Conservation (phyloP, 2,888 invertebrate genomes). For the Rhaphigaster nebulosa region DNA sequence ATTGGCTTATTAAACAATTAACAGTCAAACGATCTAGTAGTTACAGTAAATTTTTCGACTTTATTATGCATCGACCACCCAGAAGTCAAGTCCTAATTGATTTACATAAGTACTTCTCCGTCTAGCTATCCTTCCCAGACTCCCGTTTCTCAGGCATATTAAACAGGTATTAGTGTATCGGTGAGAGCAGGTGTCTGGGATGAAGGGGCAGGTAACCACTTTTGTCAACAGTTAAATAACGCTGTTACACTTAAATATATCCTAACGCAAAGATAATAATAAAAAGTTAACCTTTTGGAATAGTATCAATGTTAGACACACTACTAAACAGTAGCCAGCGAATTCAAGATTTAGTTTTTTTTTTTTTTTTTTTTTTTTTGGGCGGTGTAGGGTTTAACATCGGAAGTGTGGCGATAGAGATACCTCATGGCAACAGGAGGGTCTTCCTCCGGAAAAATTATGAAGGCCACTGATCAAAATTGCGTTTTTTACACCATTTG, state of each 20-base stretch:
- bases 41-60: not conserved
- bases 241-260: not conserved
- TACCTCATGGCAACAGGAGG: too few species aligned
- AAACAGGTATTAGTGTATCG: constrained; percentile 3
- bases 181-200: not conserved
- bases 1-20: constrained; percentile 34
- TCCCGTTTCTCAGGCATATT: constrained; percentile 14
- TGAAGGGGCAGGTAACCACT: not conserved
- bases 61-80: constrained; percentile 11
- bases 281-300: too few species aligned
- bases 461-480: too few species aligned
- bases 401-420: too few species aligned
- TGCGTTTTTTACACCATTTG: too few species aligned
- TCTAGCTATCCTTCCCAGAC: not conserved
- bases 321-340: too few species aligned
- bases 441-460: too few species aligned
- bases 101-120: constrained; percentile 34
- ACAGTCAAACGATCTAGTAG: not conserved
- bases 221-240: not conserved
- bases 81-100: not conserved
- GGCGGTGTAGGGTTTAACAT: too few species aligned
- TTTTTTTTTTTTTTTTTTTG: too few species aligned
- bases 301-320: too few species aligned
- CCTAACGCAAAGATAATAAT: too few species aligned
- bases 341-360: too few species aligned